phyloP scores from a whole-genome alignment of 2,797 vertebrate species.

The Scleropages formosus region DNA sequence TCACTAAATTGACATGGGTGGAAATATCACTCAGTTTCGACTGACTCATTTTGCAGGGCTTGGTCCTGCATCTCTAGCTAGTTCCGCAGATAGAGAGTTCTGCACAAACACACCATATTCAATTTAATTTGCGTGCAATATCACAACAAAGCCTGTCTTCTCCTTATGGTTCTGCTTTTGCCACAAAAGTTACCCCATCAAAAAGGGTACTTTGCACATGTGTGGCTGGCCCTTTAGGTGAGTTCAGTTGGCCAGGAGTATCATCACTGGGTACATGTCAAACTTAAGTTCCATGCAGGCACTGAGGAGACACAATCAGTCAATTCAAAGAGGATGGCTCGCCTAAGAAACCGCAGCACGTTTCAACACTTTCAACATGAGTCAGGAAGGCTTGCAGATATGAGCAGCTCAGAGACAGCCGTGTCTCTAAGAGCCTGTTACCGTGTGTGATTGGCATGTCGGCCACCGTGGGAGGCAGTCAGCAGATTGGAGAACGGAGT shows the following conservation, averaged over 20 bases:
- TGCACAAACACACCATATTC: neutral
- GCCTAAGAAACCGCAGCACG: constrained; percentile 39
- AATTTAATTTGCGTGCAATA: neutral
- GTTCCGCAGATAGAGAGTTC: constrained; percentile 21
- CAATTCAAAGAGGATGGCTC: neutral
- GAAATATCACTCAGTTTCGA: neutral
- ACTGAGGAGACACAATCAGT: neutral
- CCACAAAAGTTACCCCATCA: neutral
- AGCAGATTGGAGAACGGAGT: neutral
- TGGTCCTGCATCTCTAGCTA: neutral
- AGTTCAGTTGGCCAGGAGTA: neutral
- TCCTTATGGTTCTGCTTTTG: neutral
- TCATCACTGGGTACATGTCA: neutral
- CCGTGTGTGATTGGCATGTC: no score
- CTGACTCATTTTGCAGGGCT: neutral
- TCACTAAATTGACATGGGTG: constrained; percentile 45
- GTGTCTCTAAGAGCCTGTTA: neutral
- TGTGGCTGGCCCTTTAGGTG: neutral
- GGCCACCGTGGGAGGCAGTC: neutral
- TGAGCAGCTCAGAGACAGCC: neutral
- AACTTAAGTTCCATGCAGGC: neutral
- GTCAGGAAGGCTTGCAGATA: constrained; percentile 3
- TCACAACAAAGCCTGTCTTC: neutral
- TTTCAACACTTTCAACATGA: constrained; percentile 46
- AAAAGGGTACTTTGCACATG: neutral